Evolutionary conservation across 2,797 vertebrate species (phyloP).

Genomic region (Bovichtus diacanthus): DNA sequence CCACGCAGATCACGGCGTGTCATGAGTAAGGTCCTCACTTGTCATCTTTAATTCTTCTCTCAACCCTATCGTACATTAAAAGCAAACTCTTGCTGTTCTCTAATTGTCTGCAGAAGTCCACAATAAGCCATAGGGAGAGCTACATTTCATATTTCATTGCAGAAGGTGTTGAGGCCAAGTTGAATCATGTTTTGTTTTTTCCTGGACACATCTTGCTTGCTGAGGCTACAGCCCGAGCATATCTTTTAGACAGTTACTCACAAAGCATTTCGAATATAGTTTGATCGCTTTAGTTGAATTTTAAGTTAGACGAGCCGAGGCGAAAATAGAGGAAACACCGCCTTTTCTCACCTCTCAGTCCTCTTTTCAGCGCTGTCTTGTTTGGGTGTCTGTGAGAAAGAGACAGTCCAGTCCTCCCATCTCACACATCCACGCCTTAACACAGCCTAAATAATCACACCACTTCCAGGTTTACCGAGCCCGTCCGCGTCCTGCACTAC

Average conservation of each 20-base stretch:
- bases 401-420: conserved; percentile 63
- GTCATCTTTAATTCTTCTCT: conserved; percentile 60
- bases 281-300: background rate
- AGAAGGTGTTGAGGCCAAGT: conserved; percentile 9
- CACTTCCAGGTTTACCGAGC: conserved; percentile 82
- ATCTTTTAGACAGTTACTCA: background rate
- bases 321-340: background rate
- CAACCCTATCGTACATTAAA: conserved; percentile 15
- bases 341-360: background rate
- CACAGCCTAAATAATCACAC: conserved; percentile 79
- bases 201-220: background rate
- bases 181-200: conserved; percentile 26
- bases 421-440: conserved; percentile 56
- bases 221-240: background rate
- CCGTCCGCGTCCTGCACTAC: conserved; percentile 73
- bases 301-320: background rate
- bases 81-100: conserved; percentile 23
- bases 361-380: conserved; percentile 7
- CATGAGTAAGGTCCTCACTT: conserved; percentile 37
- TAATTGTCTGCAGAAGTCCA: conserved; percentile 41
- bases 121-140: conserved; percentile 22
- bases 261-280: background rate
- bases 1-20: conserved; percentile 51
- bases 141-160: conserved; percentile 27
- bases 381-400: conserved; percentile 44